phyloP scores from a whole-genome alignment of 2,797 vertebrate genomes.

The Dendrocincla fuliginosa region DNA sequence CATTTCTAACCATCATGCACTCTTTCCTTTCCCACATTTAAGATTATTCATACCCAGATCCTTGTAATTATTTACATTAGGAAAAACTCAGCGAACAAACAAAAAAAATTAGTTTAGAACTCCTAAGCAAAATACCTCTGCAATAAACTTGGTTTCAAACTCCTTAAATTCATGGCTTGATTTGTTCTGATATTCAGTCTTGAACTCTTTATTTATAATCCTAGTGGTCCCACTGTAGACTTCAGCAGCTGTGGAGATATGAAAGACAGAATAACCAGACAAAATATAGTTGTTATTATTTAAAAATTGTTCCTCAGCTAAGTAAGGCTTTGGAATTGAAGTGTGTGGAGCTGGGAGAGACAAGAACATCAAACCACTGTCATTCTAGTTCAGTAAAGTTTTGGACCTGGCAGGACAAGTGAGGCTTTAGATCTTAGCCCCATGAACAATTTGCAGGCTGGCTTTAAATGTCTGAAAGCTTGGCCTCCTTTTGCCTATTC shows the following conservation, averaged over 20 bases:
- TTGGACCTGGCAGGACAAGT: background rate
- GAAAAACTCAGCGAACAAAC: background rate
- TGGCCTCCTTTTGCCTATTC: background rate
- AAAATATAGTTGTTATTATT: background rate
- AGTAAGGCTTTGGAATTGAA: background rate
- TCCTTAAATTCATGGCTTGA: slow-evolving; percentile 17
- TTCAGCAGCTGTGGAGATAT: slow-evolving; percentile 20
- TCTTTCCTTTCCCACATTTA: background rate
- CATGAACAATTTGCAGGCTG: background rate
- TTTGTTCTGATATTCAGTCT: background rate
- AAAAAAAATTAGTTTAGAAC: background rate
- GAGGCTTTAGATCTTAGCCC: background rate
- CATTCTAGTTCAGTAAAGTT: background rate
- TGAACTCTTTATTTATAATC: background rate
- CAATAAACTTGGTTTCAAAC: background rate
- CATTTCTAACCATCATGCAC: background rate
- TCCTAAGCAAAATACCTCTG: slow-evolving; percentile 22
- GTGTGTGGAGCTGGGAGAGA: background rate
- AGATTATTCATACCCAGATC: background rate
- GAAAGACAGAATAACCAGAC: background rate
- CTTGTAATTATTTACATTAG: background rate
- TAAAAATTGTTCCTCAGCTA: background rate
- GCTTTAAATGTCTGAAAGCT: background rate
- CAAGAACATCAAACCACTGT: background rate
- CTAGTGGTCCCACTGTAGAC: background rate